A percentile compares a stretch with the other conserved stretches of the same genome.
phyloP scores from a whole-genome alignment of 2,797 vertebrate species.

The Mionectes olivaceus region DNA sequence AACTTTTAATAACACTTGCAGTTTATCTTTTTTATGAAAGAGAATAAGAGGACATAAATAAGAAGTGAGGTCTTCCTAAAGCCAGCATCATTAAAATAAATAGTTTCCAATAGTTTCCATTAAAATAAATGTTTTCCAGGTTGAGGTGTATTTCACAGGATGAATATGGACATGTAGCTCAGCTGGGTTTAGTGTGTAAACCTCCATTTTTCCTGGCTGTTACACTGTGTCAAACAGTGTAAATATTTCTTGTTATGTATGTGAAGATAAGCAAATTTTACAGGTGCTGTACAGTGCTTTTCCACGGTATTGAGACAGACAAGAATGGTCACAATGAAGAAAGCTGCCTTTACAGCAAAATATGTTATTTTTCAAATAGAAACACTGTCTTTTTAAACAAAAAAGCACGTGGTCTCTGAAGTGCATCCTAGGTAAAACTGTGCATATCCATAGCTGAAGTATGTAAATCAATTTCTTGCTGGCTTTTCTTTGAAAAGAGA shows the following conservation, averaged over 20 bases:
- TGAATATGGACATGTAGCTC: not conserved
- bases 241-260: not conserved
- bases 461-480: not conserved
- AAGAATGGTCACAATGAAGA: not conserved
- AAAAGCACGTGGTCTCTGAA: not conserved
- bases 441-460: not conserved
- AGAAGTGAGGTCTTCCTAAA: not conserved
- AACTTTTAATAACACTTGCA: not conserved
- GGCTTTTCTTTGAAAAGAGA: slow-evolving; percentile 1
- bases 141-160: not conserved
- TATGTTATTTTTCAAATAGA: not conserved
- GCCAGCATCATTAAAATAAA: not conserved
- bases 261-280: not conserved
- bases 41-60: not conserved
- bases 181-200: rapidly evolving
- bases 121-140: not conserved
- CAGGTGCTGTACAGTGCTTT: not conserved
- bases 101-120: not conserved
- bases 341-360: not conserved
- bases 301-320: not conserved
- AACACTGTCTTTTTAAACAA: not conserved
- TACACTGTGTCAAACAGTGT: not conserved
- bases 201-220: not conserved
- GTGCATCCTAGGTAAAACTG: not conserved
- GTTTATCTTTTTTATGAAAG: not conserved